phyloP scores from a whole-genome alignment of 2,797 vertebrate species.

The Falco naumanni region DNA sequence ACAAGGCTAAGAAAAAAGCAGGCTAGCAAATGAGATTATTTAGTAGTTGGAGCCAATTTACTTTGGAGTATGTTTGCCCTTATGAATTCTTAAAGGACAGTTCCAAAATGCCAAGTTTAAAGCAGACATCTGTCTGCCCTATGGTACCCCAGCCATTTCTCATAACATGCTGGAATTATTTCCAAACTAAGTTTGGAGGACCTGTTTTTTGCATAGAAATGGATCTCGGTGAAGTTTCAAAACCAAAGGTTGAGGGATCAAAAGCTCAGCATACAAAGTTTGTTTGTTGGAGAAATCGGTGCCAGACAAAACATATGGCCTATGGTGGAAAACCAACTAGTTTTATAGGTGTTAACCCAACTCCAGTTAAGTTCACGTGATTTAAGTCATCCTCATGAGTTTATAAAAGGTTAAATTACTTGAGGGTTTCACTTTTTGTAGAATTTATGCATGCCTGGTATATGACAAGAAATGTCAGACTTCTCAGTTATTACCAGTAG shows the following conservation, averaged over 20 bases:
- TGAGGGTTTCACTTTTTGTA: not conserved
- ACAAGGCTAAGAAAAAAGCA: not conserved
- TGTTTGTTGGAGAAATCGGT: not conserved
- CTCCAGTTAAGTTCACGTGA: not conserved
- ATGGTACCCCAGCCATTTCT: not conserved
- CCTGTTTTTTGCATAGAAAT: not conserved
- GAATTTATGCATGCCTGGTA: not conserved
- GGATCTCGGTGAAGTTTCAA: not conserved
- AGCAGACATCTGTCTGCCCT: not conserved
- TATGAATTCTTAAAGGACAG: not conserved
- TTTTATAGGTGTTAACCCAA: not conserved
- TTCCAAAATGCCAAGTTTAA: not conserved
- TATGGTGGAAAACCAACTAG: not conserved
- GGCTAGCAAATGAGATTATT: not conserved
- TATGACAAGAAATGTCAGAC: not conserved
- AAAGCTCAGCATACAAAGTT: not conserved
- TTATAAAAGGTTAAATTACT: not conserved
- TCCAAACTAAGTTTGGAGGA: not conserved
- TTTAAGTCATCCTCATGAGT: not conserved
- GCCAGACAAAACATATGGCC: not conserved
- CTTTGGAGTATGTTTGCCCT: not conserved
- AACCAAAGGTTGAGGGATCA: not conserved
- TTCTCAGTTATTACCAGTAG: not conserved
- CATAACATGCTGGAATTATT: not conserved
- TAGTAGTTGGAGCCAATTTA: not conserved